Percentiles rank a stretch among this genome's conserved stretches.
Conservation (phyloP, 2,888 invertebrate species). For the Drosophila longiperda region DNA sequence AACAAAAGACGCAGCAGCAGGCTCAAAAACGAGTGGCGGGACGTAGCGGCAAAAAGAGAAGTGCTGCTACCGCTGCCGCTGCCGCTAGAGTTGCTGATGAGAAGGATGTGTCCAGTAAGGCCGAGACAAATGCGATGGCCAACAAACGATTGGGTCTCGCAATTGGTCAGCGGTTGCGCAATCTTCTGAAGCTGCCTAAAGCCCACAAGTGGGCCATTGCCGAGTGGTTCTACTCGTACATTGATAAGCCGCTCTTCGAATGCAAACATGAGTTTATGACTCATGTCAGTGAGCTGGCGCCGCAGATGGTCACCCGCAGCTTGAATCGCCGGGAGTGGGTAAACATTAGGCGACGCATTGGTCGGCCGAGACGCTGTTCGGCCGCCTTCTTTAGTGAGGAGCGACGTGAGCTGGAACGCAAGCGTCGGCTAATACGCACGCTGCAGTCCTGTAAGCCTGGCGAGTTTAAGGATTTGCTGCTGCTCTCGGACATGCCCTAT, state of each 20-base stretch:
- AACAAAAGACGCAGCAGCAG: slow-evolving; percentile 13
- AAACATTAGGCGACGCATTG: slow-evolving; percentile 97
- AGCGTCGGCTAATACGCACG: slow-evolving; percentile 95
- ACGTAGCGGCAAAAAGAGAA: slow-evolving; percentile 22
- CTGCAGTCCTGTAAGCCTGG: slow-evolving; percentile 96
- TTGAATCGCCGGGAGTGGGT: slow-evolving; percentile 97
- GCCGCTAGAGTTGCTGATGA: slow-evolving; percentile 25
- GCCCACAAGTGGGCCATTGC: slow-evolving; percentile 99
- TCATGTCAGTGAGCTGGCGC: slow-evolving; percentile 96
- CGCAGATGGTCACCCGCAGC: slow-evolving; percentile 93
- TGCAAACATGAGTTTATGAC: slow-evolving; percentile 90
- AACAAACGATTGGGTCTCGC: slow-evolving; percentile 95
- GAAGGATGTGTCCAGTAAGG: slow-evolving; percentile 46
- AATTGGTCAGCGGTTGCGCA: slow-evolving; percentile 94
- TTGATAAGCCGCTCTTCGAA: slow-evolving; percentile 97
- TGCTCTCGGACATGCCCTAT: slow-evolving; percentile 94
- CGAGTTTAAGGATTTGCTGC: slow-evolving; percentile 89
- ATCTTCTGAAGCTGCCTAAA: slow-evolving; percentile 97
- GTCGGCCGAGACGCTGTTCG: slow-evolving; percentile 97
- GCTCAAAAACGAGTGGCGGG: slow-evolving; percentile 2
- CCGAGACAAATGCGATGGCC: slow-evolving; percentile 87
- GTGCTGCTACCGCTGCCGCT: slow-evolving; percentile 33
- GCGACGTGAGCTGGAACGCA: slow-evolving; percentile 94
- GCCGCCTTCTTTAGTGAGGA: slow-evolving; percentile 98
- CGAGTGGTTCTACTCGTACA: slow-evolving; percentile 99